Evolutionary conservation across 2,113 vertebrate genomes (phyloP), one percentile per base, ranked within the genome.

Genomic region (Percina caprodes): DNA sequence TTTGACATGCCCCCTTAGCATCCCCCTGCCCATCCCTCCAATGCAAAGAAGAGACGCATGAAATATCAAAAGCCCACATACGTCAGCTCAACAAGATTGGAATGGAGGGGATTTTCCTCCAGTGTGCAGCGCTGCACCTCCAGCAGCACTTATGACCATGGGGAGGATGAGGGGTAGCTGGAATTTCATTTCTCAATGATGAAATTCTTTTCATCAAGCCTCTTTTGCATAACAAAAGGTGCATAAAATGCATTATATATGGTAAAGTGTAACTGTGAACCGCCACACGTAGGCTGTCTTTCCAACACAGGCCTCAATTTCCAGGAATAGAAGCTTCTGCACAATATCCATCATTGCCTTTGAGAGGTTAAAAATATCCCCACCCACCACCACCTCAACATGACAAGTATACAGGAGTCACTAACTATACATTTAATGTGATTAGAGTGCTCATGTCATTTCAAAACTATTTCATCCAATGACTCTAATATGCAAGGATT

Each of bases 191-290:
- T 91, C 89, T 86, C 84, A 80, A 66, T 90, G 91, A 93, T 91
- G 82, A 92, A 89, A 92, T 88, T 87, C 87, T 93, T 93, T 93
- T 92, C 91, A 92, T 92, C 90, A 79, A 77, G 66, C 70, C 82
- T 85, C 69, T 59, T 95, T 90, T 91, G 90, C 90, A 94, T 93
- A 92, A 94, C 91, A 94, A 93, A 93, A 92, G 88, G 86, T 83
- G 79, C 84, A 88, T 86, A 77, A 89, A 91, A 93, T 91, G 83
- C 77, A 91, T 93, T 91, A 90, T 88, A 83, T 91, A 90, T 88
- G 76, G 81, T 42, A 77, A 86, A 60, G 68, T 87, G 70, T 79
- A 85, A 86, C 76, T 86, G 83, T 84, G 88, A 88, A 76, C 80
- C 33, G 8, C 78, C 71, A 73, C 66, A 76, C 79, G 76, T 74